Percentiles rank a stretch among this genome's conserved stretches.
Conservation (phyloP, 2,888 invertebrate species). For the Limenitis camilla region DNA sequence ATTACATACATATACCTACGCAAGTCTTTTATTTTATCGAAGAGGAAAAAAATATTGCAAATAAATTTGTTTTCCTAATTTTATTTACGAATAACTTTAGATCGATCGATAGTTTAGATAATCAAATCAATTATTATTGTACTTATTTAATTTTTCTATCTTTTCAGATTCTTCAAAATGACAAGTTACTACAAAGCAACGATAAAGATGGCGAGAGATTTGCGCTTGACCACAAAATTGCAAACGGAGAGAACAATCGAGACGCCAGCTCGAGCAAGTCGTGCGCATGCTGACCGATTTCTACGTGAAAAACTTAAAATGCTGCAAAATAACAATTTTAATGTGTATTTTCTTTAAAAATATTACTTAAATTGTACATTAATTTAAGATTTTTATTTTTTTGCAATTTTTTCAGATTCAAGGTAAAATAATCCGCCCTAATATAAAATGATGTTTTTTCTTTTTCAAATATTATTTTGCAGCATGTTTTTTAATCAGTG, state of each 20-base stretch:
- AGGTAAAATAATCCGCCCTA: too few relatives aligned
- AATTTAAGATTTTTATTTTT: background rate
- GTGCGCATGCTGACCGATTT: slow-evolving; percentile 75
- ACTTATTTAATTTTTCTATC: background rate
- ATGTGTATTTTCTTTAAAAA: background rate
- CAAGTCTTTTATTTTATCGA: too few relatives aligned
- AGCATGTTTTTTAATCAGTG: too few relatives aligned
- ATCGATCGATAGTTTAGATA: too few relatives aligned
- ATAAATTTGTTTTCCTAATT: too few relatives aligned
- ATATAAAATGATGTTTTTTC: too few relatives aligned
- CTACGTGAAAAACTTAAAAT: background rate
- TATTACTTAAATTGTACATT: background rate
- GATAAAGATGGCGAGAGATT: slow-evolving; percentile 82
- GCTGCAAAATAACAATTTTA: background rate
- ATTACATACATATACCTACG: too few relatives aligned
- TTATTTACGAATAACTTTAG: background rate
- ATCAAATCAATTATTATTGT: background rate
- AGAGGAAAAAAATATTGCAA: too few relatives aligned
- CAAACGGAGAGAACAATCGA: slow-evolving; percentile 62
- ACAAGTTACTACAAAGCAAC: slow-evolving; percentile 81
- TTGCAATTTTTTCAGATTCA: background rate
- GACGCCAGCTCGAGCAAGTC: slow-evolving; percentile 63
- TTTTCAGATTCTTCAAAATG: slow-evolving; percentile 83
- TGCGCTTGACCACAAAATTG: slow-evolving; percentile 75
- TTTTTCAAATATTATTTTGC: too few relatives aligned